phyloP scores from a whole-genome alignment of 2,888 invertebrate genomes.

The Gnatocerus cornutus region DNA sequence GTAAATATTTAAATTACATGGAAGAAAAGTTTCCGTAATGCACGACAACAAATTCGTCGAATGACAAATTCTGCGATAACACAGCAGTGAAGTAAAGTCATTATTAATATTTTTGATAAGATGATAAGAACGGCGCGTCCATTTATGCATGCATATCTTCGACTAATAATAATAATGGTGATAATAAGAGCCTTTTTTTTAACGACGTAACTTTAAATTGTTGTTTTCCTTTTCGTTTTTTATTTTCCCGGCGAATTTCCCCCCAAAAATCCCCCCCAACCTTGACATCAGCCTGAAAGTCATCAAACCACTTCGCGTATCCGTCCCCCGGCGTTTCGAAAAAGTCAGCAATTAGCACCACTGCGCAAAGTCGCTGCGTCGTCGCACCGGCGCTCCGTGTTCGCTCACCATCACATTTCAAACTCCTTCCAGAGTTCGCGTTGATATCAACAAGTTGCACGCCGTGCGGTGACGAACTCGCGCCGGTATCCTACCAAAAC shows the following conservation, averaged over 20 bases:
- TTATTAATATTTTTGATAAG: too few relatives aligned
- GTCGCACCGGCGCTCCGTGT: constrained; percentile 18
- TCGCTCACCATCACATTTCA: constrained; percentile 31
- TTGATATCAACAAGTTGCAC: constrained; percentile 15
- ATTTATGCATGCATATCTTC: too few relatives aligned
- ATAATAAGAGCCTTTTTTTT: too few relatives aligned
- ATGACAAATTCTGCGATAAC: too few relatives aligned
- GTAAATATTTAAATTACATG: too few relatives aligned
- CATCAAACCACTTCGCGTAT: constrained; percentile 12
- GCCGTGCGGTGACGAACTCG: neutral
- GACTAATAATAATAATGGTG: too few relatives aligned
- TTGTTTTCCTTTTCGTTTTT: too few relatives aligned
- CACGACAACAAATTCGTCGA: too few relatives aligned
- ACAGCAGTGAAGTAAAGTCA: too few relatives aligned
- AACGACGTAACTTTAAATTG: too few relatives aligned
- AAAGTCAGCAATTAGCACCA: constrained; percentile 27
- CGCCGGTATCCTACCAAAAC: constrained; percentile 10
- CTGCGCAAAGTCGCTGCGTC: constrained; percentile 19
- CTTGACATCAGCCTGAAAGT: constrained; percentile 20
- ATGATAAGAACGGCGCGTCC: too few relatives aligned
- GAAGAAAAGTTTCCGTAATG: too few relatives aligned
- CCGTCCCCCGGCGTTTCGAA: constrained; percentile 16
- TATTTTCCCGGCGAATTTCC: neutral
- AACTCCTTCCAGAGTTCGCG: constrained; percentile 32
- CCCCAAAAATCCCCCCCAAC: constrained; percentile 11